Base-by-base conservation (phyloP, 2,888 invertebrate genomes). In the Melitaea athalia region DNA sequence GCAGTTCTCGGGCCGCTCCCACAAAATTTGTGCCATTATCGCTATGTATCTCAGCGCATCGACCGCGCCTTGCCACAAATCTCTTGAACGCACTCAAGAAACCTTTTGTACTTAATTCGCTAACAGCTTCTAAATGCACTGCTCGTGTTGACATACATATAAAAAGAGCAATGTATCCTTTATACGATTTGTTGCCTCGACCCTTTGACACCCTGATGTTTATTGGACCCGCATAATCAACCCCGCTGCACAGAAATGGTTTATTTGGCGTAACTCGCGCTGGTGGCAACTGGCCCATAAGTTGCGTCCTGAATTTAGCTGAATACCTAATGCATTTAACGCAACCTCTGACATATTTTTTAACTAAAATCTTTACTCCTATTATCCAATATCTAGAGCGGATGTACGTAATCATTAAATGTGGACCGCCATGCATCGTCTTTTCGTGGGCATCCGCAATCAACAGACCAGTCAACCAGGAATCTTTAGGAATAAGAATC, bases 251-350 rank as follows among this genome's bases (percentile, higher is more conserved):
- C 10, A 5, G 12, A 15, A 55, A 55, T 31, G 55, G 55, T 14
- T 15, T 12, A 17, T 31, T 14, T 5, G 55, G 24, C 31, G 55
- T 31, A 14, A n/a, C 31, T 55, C 55, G 5, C 5, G 55, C 55
- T 55, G 55, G 10, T 10, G 55, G 55, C 12, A 55, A 15, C 11
- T 55, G 55, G 31, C 55, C 55, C 55, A 55, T 49, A 14, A n/a
- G 12, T 49, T 57, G 31, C 15, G 1, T 17, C 17, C 24, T 47
- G 59, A 33, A n/a, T 49, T 47, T 11, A 11, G 55, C 0, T 31
- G 47, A 45, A 57, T 17, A 5, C 60, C 70, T 12, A n/a, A 49
- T n/a, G n/a, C 49, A 49, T n/a, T 7, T 5, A n/a, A 49, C 49
- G n/a, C 49, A 49, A 7, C n/a, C 7, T n/a, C 43, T 43, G n/a